Evolutionary conservation across 2,888 invertebrate species (phyloP), one percentile per base, ranked within the genome.

Genomic region (Ecdyonurus torrentis): DNA sequence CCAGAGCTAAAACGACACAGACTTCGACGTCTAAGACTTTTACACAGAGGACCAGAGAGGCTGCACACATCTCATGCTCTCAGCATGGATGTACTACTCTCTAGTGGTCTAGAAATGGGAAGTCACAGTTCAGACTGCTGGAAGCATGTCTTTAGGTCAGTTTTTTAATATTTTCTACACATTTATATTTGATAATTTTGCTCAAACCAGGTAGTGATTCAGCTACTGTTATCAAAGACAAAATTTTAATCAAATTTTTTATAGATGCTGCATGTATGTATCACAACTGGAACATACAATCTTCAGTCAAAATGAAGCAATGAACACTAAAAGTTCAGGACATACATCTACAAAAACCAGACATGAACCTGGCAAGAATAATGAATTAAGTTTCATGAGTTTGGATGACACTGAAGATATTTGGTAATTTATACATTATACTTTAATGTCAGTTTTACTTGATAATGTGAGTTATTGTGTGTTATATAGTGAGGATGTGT

Each of bases 101-200:
- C 85, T 74, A 82, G 87, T 65, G 94, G 95, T 1, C 77, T 97
- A 61, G 94, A 95, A 71, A 80, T 95, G 5, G 95, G 93, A 2
- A 91, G 93, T 52, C 93, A 94, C 71, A 91, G 94, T 24, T 83
- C 91, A 20, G 91, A 92, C 67, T 96, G 96, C 70, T 97, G 97
- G 97, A 89, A 90, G 66, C 94, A 97, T 72, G 91, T 97, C 65
- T 93, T 98, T 72, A 86, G 89, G 70, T 79, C 69, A 68, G 71
- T 63, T 52, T 52, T 64, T 61, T 52, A 52, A 24, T 2, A 24
- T n/a, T 25, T 23, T n/a, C 23, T 62, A 1, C n/a, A 52, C 58
- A 18, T 61, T 25, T 52, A 19, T 24, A 52, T 50, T 25, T 24
- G 1, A 3, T 2, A 2, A 15, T 24, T 2, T 15, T 7, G 24